These are phyloP conservation scores for Eueremaeus valkanovi DNA, from an alignment of 2,888 invertebrate species.

Conservation along the genomic window DNA sequence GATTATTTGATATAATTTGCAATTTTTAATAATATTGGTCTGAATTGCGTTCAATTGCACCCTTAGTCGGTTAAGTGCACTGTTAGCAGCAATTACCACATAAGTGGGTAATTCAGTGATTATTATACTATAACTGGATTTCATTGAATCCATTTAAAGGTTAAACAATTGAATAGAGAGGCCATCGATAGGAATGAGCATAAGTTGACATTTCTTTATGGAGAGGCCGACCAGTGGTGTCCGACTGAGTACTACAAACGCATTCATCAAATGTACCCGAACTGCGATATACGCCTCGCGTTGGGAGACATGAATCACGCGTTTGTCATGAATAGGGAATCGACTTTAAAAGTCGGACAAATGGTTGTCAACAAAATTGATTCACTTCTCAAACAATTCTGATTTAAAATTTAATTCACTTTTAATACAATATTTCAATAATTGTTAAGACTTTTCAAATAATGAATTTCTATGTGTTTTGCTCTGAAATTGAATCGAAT, in stretches of 20 bases:
- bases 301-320: constrained; percentile 65
- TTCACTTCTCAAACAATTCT: not conserved
- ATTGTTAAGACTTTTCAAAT: not conserved
- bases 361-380: constrained; percentile 33
- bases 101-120: not conserved
- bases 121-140: too few relatives aligned
- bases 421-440: not conserved
- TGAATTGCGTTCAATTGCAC: not conserved
- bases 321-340: constrained; percentile 63
- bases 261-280: constrained; percentile 60
- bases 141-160: not conserved
- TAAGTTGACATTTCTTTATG: constrained; percentile 74
- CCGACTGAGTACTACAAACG: constrained; percentile 68
- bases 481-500: too few relatives aligned
- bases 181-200: constrained; percentile 60
- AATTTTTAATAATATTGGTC: not conserved
- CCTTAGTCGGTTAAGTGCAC: not conserved
- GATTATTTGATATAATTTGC: too few relatives aligned
- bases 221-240: constrained; percentile 74
- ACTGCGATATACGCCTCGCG: constrained; percentile 61
- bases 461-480: too few relatives aligned
- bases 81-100: too few relatives aligned
- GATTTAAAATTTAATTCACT: not conserved
- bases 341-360: constrained; percentile 21
- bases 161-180: constrained; percentile 60